Conservation (phyloP, 1,140 invertebrate species). For the Liolophura sinensis region DNA sequence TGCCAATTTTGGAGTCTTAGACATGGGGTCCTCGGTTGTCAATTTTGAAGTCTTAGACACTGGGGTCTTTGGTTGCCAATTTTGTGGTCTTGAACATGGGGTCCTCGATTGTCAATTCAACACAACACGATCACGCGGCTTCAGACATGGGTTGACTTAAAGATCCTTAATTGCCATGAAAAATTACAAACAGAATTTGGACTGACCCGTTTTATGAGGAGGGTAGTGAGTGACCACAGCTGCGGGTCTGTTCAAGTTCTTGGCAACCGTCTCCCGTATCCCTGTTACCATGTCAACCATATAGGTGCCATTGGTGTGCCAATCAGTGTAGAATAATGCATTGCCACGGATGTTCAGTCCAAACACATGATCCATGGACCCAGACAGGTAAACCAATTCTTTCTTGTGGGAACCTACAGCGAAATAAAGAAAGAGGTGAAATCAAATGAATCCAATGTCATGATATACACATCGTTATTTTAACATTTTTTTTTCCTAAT, state of each 20-base stretch:
- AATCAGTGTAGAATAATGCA: constrained; percentile 33
- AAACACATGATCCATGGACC: constrained; percentile 22
- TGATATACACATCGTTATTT: background rate
- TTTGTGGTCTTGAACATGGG: too few relatives aligned
- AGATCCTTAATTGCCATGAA: too few relatives aligned
- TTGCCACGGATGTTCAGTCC: constrained; percentile 26
- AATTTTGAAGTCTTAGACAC: too few relatives aligned
- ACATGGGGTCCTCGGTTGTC: too few relatives aligned
- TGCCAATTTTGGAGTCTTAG: too few relatives aligned
- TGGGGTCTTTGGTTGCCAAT: too few relatives aligned
- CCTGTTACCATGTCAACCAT: constrained; percentile 36
- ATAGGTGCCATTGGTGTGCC: constrained; percentile 25
- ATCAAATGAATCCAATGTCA: too few relatives aligned
- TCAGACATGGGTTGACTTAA: too few relatives aligned
- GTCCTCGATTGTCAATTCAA: too few relatives aligned
- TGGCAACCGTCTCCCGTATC: constrained; percentile 17
- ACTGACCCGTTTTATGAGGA: constrained; percentile 21
- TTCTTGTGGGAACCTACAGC: constrained; percentile 15
- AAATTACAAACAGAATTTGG: too few relatives aligned
- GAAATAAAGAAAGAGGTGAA: background rate
- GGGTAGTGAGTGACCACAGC: constrained; percentile 31
- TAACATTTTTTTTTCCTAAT: background rate
- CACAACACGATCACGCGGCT: too few relatives aligned
- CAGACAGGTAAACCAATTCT: constrained; percentile 24
- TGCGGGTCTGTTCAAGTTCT: constrained; percentile 29